Percentiles rank a stretch among this genome's conserved stretches.
These are phyloP conservation scores for Otocyon megalotis DNA, from an alignment of 2,113 vertebrate genomes.

Conservation along the genomic window DNA sequence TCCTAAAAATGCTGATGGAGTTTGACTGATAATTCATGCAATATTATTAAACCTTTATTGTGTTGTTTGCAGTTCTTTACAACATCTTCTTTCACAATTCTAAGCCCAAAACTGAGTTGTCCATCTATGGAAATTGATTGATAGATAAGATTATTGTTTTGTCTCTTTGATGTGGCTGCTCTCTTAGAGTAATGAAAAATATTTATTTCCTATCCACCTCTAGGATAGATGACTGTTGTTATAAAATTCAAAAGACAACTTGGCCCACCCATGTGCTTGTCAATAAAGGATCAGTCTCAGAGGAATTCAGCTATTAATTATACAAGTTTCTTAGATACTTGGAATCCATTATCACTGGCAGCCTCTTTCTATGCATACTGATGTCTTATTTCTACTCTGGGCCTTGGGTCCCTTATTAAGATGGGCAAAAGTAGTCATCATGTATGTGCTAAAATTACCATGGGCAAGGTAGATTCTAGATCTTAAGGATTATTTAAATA, in stretches of 20 bases:
- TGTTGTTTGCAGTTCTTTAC: slow-evolving; percentile 33
- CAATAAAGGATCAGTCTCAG: slow-evolving; percentile 47
- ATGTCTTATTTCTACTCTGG: slow-evolving; percentile 38
- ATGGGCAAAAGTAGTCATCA: slow-evolving; percentile 7
- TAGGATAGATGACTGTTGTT: slow-evolving; percentile 35
- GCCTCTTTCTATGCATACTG: slow-evolving; percentile 17
- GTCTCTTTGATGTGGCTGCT: slow-evolving; percentile 29
- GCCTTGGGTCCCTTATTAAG: not conserved
- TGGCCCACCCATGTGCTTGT: slow-evolving; percentile 37
- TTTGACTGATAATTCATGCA: slow-evolving; percentile 52
- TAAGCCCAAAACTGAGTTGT: slow-evolving; percentile 18
- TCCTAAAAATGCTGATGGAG: slow-evolving; percentile 54
- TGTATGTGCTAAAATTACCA: slow-evolving; percentile 7
- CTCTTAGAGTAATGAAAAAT: slow-evolving; percentile 66
- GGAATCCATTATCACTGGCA: not conserved
- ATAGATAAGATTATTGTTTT: slow-evolving; percentile 67
- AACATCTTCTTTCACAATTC: slow-evolving; percentile 57
- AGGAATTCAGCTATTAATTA: slow-evolving; percentile 56
- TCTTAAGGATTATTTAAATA: slow-evolving; percentile 44
- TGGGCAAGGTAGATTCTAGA: slow-evolving; percentile 22
- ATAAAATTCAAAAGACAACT: slow-evolving; percentile 56
- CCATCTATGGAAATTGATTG: slow-evolving; percentile 57
- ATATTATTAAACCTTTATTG: slow-evolving; percentile 59
- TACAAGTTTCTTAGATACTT: slow-evolving; percentile 57
- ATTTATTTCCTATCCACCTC: slow-evolving; percentile 70